These are phyloP conservation scores for Drosophila fungiperda DNA, from an alignment of 2,888 invertebrate genomes.

Conservation along the genomic window DNA sequence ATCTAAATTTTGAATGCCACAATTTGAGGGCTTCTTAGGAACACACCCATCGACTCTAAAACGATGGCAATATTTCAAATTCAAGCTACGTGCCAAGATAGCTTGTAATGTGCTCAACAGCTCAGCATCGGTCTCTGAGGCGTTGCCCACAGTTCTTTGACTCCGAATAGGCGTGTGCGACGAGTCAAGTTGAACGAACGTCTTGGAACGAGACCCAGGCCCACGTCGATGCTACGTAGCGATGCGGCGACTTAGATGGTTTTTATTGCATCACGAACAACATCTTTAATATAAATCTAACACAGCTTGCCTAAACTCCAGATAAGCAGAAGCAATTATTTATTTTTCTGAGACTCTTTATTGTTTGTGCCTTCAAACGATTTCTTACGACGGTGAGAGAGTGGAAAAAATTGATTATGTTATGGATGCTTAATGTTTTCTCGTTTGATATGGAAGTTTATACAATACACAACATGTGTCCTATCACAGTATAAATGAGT, in stretches of 20 bases:
- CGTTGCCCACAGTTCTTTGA: conserved; percentile 60
- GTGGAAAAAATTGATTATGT: background rate
- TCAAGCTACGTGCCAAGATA: conserved; percentile 45
- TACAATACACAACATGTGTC: background rate
- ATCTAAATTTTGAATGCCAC: conserved; percentile 64
- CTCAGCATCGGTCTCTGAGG: conserved; percentile 26
- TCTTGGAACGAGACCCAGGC: conserved; percentile 7
- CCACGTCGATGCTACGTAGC: conserved; percentile 21
- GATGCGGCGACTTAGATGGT: conserved; percentile 1
- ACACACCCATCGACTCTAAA: conserved; percentile 33
- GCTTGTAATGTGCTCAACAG: conserved; percentile 36
- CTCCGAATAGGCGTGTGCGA: conserved; percentile 32
- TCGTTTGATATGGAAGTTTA: background rate
- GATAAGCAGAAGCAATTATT: conserved; percentile 17
- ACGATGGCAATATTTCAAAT: conserved; percentile 36
- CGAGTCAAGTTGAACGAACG: conserved; percentile 21
- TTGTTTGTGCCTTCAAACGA: background rate
- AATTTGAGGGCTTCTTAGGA: conserved; percentile 28
- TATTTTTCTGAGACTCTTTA: conserved; percentile 17
- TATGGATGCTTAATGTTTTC: background rate
- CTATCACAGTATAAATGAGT: background rate
- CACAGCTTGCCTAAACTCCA: conserved; percentile 15
- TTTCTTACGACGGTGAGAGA: conserved; percentile 9
- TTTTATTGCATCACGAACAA: conserved; percentile 12
- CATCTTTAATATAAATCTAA: conserved; percentile 60